Evolutionary conservation across 2,888 invertebrate genomes (phyloP), one percentile per base, ranked within the genome.

Genomic region (Loripinus fragilis): DNA sequence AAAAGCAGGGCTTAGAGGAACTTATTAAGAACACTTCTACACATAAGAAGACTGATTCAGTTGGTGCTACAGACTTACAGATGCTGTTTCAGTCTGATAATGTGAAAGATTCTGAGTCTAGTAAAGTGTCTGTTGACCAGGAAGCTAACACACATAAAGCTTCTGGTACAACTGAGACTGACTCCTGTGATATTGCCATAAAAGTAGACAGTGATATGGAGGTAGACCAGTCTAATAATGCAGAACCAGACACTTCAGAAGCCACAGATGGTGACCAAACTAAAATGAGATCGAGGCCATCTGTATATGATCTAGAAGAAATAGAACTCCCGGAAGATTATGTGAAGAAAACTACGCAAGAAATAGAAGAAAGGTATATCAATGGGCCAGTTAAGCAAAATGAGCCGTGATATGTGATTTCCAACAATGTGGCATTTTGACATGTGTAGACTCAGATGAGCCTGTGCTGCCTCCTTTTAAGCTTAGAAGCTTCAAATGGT

Each of bases 301-400:
- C 89, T 28, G 86, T 91, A 38, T 95, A 95, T 87, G 95, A 95
- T 83, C 95, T 94, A 80, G 95, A 95, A 86, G 95, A 95, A 76
- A 95, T 95, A 85, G 95, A 95, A 52, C 95, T 96, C 94, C 95
- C 95, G 90, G 95, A 95, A 0, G 96, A 96, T 2, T 96, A 96
- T 0, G 96, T 97, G 33, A 96, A 95, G 90, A 87, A 91, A 66
- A 93, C 93, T 17, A 91, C 86, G 60, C 95, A 95, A 88, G 96
- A 96, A 90, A 93, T 96, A 33, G 96, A 96, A 90, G 95, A 96
- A 87, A 94, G 94, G 75, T 85, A 88, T 38, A 38, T 60, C 90
- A 75, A 78, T 38, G n/a, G n/a, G n/a, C n/a, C n/a, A n/a, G n/a
- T n/a, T n/a, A n/a, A n/a, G n/a, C n/a, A n/a, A n/a, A n/a, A n/a